phyloP scores from a whole-genome alignment of 2,888 invertebrate genomes.

The Apamea monoglypha region DNA sequence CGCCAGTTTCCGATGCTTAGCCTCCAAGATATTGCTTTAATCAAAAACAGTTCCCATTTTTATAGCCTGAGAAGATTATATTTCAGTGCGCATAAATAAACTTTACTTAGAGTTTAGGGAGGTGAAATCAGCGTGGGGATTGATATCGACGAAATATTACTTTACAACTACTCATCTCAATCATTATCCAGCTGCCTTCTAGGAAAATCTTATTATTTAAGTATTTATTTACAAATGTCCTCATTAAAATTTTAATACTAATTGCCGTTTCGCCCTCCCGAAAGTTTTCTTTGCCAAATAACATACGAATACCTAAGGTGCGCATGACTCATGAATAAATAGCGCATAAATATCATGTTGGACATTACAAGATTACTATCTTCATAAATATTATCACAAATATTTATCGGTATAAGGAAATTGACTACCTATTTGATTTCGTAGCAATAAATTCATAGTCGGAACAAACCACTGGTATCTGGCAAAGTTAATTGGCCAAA shows the following conservation, averaged over 20 bases:
- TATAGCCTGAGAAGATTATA: conserved; percentile 21
- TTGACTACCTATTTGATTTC: conserved; percentile 52
- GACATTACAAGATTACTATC: conserved; percentile 51
- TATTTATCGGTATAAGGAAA: conserved; percentile 56
- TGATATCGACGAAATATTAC: conserved; percentile 41
- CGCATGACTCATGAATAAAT: conserved; percentile 48
- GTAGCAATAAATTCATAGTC: conserved; percentile 68
- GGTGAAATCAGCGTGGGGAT: conserved; percentile 13
- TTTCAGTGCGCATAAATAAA: conserved; percentile 23
- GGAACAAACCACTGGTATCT: conserved; percentile 64
- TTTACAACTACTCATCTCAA: conserved; percentile 5
- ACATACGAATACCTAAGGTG: conserved; percentile 14
- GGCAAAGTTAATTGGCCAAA: conserved; percentile 76
- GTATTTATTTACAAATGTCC: conserved; percentile 33
- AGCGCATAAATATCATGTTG: conserved; percentile 47
- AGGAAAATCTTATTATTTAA: conserved; percentile 28
- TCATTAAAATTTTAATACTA: conserved; percentile 45
- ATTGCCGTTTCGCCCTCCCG: conserved; percentile 33
- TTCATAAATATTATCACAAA: conserved; percentile 61
- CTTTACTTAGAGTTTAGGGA: conserved; percentile 13
- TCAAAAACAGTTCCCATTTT: conserved; percentile 54
- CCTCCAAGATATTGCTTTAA: conserved; percentile 59
- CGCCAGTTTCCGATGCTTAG: conserved; percentile 78
- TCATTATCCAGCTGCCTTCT: conserved; percentile 15
- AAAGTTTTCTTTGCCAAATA: conserved; percentile 45